Evolutionary conservation across 1,140 invertebrate species (phyloP).

Genomic region (Tenebrio molitor): DNA sequence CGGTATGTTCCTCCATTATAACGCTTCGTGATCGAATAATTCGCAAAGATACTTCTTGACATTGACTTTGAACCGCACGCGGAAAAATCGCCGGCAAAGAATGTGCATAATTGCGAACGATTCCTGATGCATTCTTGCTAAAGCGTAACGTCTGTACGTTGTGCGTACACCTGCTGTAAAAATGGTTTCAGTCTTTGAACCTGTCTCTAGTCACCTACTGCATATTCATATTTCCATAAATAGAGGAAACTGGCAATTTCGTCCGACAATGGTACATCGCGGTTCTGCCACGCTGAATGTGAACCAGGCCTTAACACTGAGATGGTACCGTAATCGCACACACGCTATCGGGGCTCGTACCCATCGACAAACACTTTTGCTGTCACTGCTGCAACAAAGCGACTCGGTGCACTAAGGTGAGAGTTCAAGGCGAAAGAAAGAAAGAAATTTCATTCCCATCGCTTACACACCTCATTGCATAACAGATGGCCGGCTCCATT

Average conservation of each 20-base stretch:
- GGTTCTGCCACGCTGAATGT: conserved; percentile 31
- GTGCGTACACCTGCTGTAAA: conserved; percentile 34
- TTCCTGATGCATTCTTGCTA: conserved; percentile 29
- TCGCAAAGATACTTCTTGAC: conserved; percentile 31
- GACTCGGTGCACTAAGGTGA: conserved; percentile 26
- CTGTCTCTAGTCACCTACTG: conserved; percentile 42
- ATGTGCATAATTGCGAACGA: conserved; percentile 22
- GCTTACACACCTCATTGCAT: conserved; percentile 43
- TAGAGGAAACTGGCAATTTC: conserved; percentile 49
- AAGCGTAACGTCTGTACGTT: conserved; percentile 22
- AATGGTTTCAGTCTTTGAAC: conserved; percentile 42
- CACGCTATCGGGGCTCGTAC: conserved; percentile 12
- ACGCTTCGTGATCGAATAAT: conserved; percentile 37
- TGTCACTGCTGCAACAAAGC: conserved; percentile 31
- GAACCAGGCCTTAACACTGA: no score
- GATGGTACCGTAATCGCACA: conserved; percentile 30
- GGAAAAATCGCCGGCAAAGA: conserved; percentile 17
- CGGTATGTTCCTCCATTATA: conserved; percentile 15
- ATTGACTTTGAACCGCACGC: conserved; percentile 21
- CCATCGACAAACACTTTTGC: conserved; percentile 30
- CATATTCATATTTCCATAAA: conserved; percentile 52
- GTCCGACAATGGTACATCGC: conserved; percentile 41
- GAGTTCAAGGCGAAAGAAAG: conserved; percentile 46
- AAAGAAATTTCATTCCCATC: conserved; percentile 44
- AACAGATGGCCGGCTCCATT: conserved; percentile 26